Evolutionary conservation across 2,113 vertebrate genomes (phyloP).

Genomic region (Phasianus colchicus): DNA sequence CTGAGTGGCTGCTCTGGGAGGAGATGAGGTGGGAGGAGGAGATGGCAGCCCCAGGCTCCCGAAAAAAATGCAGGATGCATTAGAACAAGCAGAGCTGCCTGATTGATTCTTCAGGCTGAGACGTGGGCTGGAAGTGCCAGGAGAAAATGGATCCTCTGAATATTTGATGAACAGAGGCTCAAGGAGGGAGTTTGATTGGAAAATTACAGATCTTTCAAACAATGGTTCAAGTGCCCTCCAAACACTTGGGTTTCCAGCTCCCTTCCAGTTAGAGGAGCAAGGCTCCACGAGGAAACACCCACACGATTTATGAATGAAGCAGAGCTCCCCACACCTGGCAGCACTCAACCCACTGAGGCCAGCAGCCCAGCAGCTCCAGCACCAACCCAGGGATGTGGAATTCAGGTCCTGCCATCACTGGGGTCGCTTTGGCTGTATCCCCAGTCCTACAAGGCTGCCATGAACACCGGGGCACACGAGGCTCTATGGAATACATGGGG

Average conservation of each 20-base stretch:
- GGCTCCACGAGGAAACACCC: constrained; percentile 42
- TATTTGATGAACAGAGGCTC: constrained; percentile 72
- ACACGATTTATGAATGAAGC: neutral
- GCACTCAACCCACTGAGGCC: fast-evolving
- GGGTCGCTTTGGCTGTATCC: fast-evolving
- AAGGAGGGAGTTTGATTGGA: constrained; percentile 72
- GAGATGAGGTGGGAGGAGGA: neutral
- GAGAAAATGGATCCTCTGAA: constrained; percentile 75
- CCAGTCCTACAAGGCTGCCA: fast-evolving
- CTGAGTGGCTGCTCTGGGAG: neutral
- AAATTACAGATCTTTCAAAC: constrained; percentile 73
- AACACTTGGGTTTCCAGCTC: constrained; percentile 54
- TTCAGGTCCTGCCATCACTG: neutral
- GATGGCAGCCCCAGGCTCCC: constrained; percentile 47
- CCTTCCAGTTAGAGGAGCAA: constrained; percentile 49
- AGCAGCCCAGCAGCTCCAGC: neutral
- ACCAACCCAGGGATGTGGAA: fast-evolving
- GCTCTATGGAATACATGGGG: neutral
- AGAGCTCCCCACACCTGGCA: neutral
- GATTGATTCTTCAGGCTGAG: constrained; percentile 69
- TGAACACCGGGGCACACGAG: fast-evolving
- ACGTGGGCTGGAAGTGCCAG: constrained; percentile 66
- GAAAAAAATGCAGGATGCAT: constrained; percentile 58
- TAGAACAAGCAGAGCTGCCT: constrained; percentile 55
- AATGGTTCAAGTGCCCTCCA: constrained; percentile 64